These are phyloP conservation scores for Cliona cf. orientalis DNA, from an alignment of 37 sponge, comb jelly and placozoan species.

Conservation along the genomic window DNA sequence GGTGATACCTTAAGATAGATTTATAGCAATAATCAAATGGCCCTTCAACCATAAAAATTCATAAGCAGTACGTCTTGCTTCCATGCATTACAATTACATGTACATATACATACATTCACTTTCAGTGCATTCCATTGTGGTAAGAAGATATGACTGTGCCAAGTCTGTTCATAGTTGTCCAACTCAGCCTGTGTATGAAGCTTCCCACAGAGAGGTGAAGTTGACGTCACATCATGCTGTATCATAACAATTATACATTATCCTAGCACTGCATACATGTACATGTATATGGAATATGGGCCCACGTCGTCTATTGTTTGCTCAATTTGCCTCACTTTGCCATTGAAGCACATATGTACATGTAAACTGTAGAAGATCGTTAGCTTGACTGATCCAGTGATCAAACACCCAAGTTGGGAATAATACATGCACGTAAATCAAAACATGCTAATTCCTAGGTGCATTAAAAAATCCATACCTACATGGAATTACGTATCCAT, in stretches of 20 bases:
- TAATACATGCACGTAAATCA: background rate
- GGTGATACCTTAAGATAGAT: no score
- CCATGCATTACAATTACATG: background rate
- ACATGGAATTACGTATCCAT: no score
- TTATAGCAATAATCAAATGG: no score
- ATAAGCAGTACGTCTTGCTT: no score
- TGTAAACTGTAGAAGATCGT: no score
- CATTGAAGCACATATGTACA: no score
- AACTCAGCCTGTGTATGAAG: constrained; percentile 7
- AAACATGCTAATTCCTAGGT: background rate
- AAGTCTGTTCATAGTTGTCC: constrained; percentile 48
- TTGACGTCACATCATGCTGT: background rate
- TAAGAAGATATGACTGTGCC: constrained; percentile 52
- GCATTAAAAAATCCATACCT: background rate
- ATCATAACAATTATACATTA: background rate
- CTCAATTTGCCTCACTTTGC: no score
- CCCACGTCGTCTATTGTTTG: no score
- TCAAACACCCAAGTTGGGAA: no score
- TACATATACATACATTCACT: background rate
- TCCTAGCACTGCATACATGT: background rate
- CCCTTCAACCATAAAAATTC: no score
- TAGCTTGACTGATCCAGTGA: no score
- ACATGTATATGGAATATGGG: background rate
- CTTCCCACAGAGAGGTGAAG: constrained; percentile 12
- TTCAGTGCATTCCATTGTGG: constrained; percentile 40